A percentile compares a stretch with the other conserved stretches of the same genome.
Conservation (phyloP, 2,113 vertebrate genomes). For the Uria lomvia region DNA sequence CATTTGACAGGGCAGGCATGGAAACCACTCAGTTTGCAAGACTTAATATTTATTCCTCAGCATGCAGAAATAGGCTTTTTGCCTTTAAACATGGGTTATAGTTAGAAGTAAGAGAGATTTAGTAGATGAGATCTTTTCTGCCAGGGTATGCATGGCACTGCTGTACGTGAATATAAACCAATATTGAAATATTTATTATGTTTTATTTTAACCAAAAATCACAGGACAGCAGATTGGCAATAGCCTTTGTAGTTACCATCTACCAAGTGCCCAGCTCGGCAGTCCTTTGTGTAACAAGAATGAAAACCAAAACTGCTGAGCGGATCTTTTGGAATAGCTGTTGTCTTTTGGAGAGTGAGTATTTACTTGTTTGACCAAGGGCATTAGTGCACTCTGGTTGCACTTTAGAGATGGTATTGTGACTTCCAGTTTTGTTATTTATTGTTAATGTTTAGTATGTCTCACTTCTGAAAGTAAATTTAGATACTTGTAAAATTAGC, state of each 20-base stretch:
- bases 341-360: background rate
- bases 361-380: background rate
- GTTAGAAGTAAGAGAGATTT: background rate
- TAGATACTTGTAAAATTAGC: background rate
- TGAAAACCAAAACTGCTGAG: background rate
- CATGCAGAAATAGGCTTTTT: background rate
- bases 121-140: background rate
- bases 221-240: background rate
- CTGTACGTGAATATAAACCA: background rate
- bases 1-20: background rate
- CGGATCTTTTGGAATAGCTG: background rate
- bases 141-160: background rate
- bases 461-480: background rate
- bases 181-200: background rate
- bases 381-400: background rate
- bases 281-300: background rate
- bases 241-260: background rate
- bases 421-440: background rate
- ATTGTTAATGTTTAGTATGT: background rate
- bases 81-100: background rate
- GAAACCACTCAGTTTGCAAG: background rate
- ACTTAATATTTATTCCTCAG: background rate
- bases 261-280: background rate
- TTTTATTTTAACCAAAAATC: background rate
- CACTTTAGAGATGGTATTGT: background rate